phyloP scores from a whole-genome alignment of 2,797 vertebrate species.

The Phataginus tetradactyla region DNA sequence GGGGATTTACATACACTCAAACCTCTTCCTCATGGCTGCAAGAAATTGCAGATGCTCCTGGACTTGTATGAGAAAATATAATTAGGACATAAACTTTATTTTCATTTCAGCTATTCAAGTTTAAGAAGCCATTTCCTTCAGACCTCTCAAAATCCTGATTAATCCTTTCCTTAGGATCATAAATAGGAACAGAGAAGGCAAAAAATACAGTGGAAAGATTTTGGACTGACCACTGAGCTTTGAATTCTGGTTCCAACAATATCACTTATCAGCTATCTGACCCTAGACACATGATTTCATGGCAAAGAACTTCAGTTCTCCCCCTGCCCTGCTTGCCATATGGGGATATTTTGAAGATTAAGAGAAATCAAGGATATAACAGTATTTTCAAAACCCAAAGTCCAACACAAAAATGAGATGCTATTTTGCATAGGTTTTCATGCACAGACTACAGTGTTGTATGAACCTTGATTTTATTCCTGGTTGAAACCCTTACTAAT shows the following conservation, averaged over 20 bases:
- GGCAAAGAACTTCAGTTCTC: neutral
- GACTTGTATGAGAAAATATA: conserved; percentile 47
- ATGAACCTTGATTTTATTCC: neutral
- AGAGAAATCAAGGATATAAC: neutral
- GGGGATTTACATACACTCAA: neutral
- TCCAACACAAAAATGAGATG: neutral
- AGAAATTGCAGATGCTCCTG: conserved; percentile 54
- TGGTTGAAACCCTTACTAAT: neutral
- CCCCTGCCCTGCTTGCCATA: neutral
- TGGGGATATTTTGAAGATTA: neutral
- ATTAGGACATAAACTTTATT: conserved; percentile 48
- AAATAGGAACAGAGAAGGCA: conserved; percentile 42
- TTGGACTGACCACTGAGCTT: neutral
- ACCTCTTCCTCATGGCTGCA: neutral
- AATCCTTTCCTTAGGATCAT: conserved; percentile 34
- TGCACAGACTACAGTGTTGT: neutral
- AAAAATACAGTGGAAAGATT: neutral
- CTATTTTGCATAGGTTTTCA: neutral
- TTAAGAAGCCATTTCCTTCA: conserved; percentile 49
- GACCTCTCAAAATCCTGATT: conserved; percentile 35
- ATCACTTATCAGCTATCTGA: neutral
- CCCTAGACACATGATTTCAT: neutral
- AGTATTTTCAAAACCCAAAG: neutral
- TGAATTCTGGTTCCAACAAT: conserved; percentile 18
- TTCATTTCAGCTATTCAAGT: conserved; percentile 61